Percentiles rank a stretch among this genome's conserved stretches.
Conservation (phyloP, 2,888 invertebrate species). For the Escarpia spicata region DNA sequence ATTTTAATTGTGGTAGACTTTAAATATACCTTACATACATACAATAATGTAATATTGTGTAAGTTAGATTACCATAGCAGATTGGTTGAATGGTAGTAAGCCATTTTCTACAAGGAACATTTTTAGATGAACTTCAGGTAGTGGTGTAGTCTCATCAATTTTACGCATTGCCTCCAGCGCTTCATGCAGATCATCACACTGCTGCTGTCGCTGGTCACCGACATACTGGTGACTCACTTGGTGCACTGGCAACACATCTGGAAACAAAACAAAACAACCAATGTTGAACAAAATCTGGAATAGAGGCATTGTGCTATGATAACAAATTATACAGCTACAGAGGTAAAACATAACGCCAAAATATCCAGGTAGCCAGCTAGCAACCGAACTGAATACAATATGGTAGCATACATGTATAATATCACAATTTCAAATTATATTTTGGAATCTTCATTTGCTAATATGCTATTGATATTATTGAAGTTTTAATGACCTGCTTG, state of each 20-base stretch:
- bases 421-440: too few species aligned
- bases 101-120: conserved; percentile 86
- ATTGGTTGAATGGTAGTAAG: conserved; percentile 70
- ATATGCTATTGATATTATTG: too few species aligned
- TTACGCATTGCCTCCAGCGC: conserved; percentile 77
- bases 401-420: background rate
- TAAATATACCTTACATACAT: background rate
- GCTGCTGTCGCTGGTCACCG: conserved; percentile 76
- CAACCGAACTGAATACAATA: too few species aligned
- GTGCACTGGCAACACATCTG: conserved; percentile 82
- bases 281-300: background rate
- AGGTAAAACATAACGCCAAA: background rate
- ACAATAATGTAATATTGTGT: background rate
- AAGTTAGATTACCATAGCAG: conserved; percentile 65
- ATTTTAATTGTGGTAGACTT: background rate
- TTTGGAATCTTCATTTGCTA: too few species aligned
- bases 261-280: conserved; percentile 42
- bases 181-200: conserved; percentile 79
- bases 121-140: conserved; percentile 76
- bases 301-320: background rate
- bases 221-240: conserved; percentile 81
- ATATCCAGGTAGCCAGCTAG: too few species aligned
- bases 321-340: background rate
- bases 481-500: too few species aligned
- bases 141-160: conserved; percentile 74